Evolutionary conservation across 92 coral and sea anemone species (phyloP).

Genomic region (Epizoanthus stellaris): DNA sequence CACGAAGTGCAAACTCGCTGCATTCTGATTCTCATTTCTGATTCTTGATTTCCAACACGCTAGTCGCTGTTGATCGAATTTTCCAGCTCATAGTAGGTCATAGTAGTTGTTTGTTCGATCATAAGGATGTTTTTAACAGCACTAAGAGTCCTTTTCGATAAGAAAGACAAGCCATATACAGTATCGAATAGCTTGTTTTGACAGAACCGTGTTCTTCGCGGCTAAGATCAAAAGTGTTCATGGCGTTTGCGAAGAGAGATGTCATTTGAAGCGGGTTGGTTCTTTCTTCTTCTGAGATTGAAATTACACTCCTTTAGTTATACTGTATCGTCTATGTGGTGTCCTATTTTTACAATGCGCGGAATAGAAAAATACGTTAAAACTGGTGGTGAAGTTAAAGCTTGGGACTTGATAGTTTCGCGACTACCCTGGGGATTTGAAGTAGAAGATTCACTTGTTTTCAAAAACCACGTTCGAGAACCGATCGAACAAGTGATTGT

Average conservation of each 20-base stretch:
- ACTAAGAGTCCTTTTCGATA: conserved; percentile 1
- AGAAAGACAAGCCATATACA: background rate
- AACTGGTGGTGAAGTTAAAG: background rate
- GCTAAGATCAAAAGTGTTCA: conserved; percentile 31
- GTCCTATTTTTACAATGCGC: background rate
- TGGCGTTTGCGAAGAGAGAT: conserved; percentile 13
- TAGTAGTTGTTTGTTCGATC: background rate
- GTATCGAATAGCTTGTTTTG: conserved; percentile 22
- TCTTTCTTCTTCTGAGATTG: conserved; percentile 5
- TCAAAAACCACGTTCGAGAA: too few relatives aligned
- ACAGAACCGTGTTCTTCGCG: conserved; percentile 13
- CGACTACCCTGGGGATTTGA: background rate
- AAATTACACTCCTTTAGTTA: background rate
- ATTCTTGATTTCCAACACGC: background rate
- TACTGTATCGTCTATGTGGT: background rate
- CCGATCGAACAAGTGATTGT: too few relatives aligned
- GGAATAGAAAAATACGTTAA: background rate
- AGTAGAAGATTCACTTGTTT: background rate
- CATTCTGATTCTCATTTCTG: too few relatives aligned
- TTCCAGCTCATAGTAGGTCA: background rate
- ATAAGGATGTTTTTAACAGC: background rate
- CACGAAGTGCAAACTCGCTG: background rate
- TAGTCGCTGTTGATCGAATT: conserved; percentile 4
- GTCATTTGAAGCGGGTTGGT: conserved; percentile 12
- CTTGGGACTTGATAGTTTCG: background rate